Percentiles rank a stretch among this genome's conserved stretches.
phyloP scores from a whole-genome alignment of 2,888 invertebrate genomes.

The Aphidius colemani region DNA sequence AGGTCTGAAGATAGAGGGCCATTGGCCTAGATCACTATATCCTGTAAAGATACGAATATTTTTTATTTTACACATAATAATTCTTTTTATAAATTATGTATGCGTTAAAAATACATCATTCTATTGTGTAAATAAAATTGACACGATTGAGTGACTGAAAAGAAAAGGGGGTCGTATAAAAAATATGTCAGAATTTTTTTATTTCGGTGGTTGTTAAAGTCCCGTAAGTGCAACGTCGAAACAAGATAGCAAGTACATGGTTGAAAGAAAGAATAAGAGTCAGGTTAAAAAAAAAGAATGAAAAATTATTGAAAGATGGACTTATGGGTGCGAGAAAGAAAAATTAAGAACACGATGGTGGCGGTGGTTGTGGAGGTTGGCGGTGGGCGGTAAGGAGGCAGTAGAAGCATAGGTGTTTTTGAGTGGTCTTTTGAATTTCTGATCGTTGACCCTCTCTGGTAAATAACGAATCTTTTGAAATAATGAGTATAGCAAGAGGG shows the following conservation, averaged over 20 bases:
- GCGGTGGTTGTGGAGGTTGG: not conserved
- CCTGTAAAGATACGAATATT: too few relatives aligned
- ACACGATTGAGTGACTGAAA: not conserved
- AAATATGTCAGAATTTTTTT: conserved; percentile 8
- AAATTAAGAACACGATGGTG: not conserved
- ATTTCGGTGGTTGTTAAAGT: conserved; percentile 1
- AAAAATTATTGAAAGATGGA: not conserved
- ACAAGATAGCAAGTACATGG: not conserved
- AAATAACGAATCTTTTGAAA: conserved; percentile 58
- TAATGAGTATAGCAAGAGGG: conserved; percentile 56
- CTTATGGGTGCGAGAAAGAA: not conserved
- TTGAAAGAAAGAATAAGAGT: not conserved
- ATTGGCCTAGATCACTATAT: too few relatives aligned
- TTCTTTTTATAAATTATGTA: too few relatives aligned
- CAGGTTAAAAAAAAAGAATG: not conserved
- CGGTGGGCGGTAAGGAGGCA: not conserved
- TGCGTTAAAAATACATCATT: too few relatives aligned
- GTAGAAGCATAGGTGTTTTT: conserved; percentile 28
- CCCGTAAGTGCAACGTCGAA: conserved; percentile 16
- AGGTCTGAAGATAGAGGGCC: not conserved
- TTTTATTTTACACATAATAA: too few relatives aligned
- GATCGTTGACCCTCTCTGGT: conserved; percentile 54
- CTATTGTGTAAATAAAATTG: conserved; percentile 10
- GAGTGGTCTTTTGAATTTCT: conserved; percentile 41
- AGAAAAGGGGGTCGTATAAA: conserved; percentile 8